Evolutionary conservation across 2,888 invertebrate species (phyloP).

Genomic region (Agonopterix subpropinquella): DNA sequence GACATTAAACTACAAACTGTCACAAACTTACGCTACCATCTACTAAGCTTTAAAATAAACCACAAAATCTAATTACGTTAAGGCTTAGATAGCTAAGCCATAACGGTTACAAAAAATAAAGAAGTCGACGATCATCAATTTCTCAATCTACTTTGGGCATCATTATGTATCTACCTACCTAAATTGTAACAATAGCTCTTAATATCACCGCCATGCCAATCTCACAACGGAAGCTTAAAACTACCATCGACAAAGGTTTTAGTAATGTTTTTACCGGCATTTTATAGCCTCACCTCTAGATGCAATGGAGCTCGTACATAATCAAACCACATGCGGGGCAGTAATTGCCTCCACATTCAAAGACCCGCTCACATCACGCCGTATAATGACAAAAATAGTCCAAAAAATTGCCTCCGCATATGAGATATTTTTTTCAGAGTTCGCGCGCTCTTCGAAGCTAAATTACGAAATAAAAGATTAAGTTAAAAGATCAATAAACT

Average conservation of each 20-base stretch:
- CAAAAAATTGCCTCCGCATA: conserved; percentile 70
- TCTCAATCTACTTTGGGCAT: conserved; percentile 30
- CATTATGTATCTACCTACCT: conserved; percentile 21
- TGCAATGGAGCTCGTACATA: conserved; percentile 66
- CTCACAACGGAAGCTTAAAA: conserved; percentile 71
- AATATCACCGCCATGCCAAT: conserved; percentile 63
- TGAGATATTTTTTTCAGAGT: conserved; percentile 71
- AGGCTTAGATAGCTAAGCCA: conserved; percentile 17
- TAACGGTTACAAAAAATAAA: conserved; percentile 22
- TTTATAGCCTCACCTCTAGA: conserved; percentile 61
- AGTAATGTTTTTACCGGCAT: conserved; percentile 63
- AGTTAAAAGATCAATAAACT: conserved; percentile 76
- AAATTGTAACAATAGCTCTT: conserved; percentile 56
- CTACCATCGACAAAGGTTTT: conserved; percentile 54
- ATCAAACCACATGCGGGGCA: conserved; percentile 74
- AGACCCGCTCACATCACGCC: conserved; percentile 72
- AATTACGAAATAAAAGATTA: conserved; percentile 77
- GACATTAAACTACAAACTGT: not conserved
- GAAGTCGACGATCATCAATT: conserved; percentile 18
- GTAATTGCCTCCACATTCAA: conserved; percentile 75
- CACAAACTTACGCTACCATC: conserved; percentile 15
- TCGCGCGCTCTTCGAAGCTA: conserved; percentile 70
- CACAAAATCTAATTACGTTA: conserved; percentile 22
- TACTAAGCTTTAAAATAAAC: conserved; percentile 20
- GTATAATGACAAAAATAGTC: conserved; percentile 76